Conservation (phyloP, 2,797 vertebrate species). For the Sphenopsis melanotis region DNA sequence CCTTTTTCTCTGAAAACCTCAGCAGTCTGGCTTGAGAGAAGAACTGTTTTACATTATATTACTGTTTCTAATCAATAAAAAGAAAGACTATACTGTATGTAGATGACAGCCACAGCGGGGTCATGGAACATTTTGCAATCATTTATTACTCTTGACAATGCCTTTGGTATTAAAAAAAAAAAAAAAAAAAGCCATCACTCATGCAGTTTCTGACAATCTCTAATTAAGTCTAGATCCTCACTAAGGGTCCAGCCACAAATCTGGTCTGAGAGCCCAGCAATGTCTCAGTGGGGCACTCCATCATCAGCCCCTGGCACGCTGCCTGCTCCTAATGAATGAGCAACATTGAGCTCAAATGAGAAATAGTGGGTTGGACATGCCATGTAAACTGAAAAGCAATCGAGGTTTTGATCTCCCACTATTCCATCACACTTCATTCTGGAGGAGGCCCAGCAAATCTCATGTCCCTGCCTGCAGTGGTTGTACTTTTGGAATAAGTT, state of each 20-base stretch:
- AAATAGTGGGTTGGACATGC: not conserved
- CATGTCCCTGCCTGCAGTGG: not conserved
- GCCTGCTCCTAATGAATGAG: not conserved
- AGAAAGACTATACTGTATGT: not conserved
- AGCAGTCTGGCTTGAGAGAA: not conserved
- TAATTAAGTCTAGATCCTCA: constrained; percentile 30
- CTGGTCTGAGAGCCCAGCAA: constrained; percentile 11
- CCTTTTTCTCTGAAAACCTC: not conserved
- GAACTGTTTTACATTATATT: not conserved
- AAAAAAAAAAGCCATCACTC: not conserved
- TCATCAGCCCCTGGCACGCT: constrained; percentile 14
- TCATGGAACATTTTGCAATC: not conserved
- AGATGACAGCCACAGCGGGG: not conserved
- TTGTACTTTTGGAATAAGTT: not conserved
- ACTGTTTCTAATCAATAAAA: constrained; percentile 22
- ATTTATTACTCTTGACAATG: constrained; percentile 35
- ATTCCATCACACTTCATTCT: constrained; percentile 18
- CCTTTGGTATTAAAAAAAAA: not conserved
- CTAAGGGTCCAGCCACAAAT: constrained; percentile 11
- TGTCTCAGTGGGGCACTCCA: constrained; percentile 27
- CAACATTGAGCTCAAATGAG: not conserved
- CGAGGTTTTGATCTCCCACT: constrained; percentile 7
- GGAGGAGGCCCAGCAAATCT: constrained; percentile 1
- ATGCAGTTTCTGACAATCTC: constrained; percentile 10
- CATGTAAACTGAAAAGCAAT: constrained; percentile 8